Evolutionary conservation across 2,888 invertebrate genomes (phyloP).

Genomic region (Troglohyphantes excavatus): DNA sequence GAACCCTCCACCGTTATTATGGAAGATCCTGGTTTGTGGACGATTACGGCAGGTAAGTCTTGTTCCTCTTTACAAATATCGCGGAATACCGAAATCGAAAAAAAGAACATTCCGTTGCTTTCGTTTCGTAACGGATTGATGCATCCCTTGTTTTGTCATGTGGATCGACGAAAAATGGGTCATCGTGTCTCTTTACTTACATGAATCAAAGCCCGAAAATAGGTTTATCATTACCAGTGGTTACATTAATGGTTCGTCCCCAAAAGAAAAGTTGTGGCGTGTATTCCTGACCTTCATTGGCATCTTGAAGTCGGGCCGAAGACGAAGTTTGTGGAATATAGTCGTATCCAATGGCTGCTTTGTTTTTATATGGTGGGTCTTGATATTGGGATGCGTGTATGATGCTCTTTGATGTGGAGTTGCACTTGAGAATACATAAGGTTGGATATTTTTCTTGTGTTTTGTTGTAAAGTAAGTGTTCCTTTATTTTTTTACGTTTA

Average conservation of each 20-base stretch:
- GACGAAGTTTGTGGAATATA: neutral
- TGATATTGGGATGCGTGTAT: neutral
- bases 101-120: neutral
- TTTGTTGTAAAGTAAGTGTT: neutral
- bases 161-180: conserved; percentile 42
- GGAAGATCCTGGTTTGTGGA: neutral
- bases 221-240: conserved; percentile 37
- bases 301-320: neutral
- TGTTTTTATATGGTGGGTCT: neutral
- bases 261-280: neutral
- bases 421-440: neutral
- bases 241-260: neutral
- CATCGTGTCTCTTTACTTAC: conserved; percentile 17
- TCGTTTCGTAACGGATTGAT: conserved; percentile 44
- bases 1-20: neutral
- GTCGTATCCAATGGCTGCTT: neutral
- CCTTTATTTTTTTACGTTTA: too few relatives aligned
- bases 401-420: neutral
- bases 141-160: conserved; percentile 17
- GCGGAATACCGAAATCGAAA: conserved; percentile 2
- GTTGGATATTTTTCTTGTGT: neutral
- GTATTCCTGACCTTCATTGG: conserved; percentile 30
- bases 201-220: conserved; percentile 32
- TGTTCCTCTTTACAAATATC: neutral
- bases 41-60: neutral